Base-by-base conservation (phyloP, 2,888 invertebrate genomes). In the Drosophila greeni region DNA sequence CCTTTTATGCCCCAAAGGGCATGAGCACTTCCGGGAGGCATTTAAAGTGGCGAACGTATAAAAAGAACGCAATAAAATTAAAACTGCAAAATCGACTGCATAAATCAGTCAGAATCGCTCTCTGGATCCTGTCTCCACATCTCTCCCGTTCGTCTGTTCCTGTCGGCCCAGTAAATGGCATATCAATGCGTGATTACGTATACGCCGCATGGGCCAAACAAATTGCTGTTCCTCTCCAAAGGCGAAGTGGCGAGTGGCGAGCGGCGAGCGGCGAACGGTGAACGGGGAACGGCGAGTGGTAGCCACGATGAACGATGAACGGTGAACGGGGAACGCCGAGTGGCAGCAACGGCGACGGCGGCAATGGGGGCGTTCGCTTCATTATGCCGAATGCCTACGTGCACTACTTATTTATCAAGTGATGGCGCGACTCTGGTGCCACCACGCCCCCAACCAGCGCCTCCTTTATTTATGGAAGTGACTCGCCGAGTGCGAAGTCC, bases 101-200 rank as follows among this genome's bases (percentile, higher is more conserved):
- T 79, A 84, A 79, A 79, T 79, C 78, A 82, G 66, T 47, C 42
- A 29, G 70, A 47, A 36, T 12, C 29, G 68, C 37, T 20, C 36
- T 24, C 23, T 29, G 26, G 26, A 18, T 23, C 20, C 42, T 6
- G 29, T 33, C 31, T 16, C 16, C 11, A 11, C 18, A 34, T 37
- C 23, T 48, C 33, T 24, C 24, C 29, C 2, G 29, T 33, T 26
- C 33, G 18, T 49, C 48, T 67, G 70, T 26, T 45, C 39, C 59
- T 60, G 67, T 51, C 70, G 40, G 61, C 60, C 60, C 47, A 68
- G 76, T 72, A 81, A 81, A 81, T 81, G 85, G 75, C 74, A 83
- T 81, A 85, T 85, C 85, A 81, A 81, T 85, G 82, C 74, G 68
- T 75, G 82, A 85, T 85, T 81, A 81, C 82, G 85, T 83, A 85